phyloP scores from a whole-genome alignment of 2,113 vertebrate genomes.

The Muscicapa adusta region DNA sequence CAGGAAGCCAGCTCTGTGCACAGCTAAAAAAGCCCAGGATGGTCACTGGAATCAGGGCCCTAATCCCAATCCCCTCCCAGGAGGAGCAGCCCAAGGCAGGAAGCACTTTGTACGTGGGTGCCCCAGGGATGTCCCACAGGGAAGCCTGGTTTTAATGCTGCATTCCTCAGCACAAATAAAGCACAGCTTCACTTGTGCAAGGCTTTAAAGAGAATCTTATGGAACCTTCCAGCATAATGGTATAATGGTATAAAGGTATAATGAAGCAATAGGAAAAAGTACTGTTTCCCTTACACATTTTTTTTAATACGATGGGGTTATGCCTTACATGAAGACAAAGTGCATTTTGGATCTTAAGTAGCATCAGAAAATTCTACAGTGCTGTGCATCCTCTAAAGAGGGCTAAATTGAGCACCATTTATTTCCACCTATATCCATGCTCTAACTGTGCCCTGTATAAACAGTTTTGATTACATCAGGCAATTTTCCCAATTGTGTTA shows the following conservation, averaged over 20 bases:
- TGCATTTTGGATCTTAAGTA: background rate
- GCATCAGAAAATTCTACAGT: background rate
- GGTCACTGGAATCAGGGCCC: slow-evolving; percentile 73
- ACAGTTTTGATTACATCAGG: background rate
- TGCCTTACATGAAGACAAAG: background rate
- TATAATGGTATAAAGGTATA: no score
- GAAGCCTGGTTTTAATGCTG: slow-evolving; percentile 51
- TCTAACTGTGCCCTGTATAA: background rate
- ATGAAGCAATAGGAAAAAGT: background rate
- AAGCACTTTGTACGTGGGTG: slow-evolving; percentile 55
- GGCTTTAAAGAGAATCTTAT: background rate
- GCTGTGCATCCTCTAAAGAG: background rate
- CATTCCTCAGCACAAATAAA: slow-evolving; percentile 62
- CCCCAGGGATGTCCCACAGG: slow-evolving; percentile 60
- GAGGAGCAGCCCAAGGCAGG: slow-evolving; percentile 67
- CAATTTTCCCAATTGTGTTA: background rate
- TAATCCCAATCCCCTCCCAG: slow-evolving; percentile 77
- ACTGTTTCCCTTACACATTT: background rate
- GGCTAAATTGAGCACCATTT: background rate
- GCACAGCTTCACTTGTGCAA: slow-evolving; percentile 19
- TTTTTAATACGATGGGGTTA: background rate
- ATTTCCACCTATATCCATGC: background rate
- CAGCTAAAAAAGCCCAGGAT: slow-evolving; percentile 78
- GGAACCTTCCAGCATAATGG: background rate
- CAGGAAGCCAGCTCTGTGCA: slow-evolving; percentile 74